phyloP scores from a whole-genome alignment of 2,113 vertebrate genomes.

The Pontoporia blainvillei region DNA sequence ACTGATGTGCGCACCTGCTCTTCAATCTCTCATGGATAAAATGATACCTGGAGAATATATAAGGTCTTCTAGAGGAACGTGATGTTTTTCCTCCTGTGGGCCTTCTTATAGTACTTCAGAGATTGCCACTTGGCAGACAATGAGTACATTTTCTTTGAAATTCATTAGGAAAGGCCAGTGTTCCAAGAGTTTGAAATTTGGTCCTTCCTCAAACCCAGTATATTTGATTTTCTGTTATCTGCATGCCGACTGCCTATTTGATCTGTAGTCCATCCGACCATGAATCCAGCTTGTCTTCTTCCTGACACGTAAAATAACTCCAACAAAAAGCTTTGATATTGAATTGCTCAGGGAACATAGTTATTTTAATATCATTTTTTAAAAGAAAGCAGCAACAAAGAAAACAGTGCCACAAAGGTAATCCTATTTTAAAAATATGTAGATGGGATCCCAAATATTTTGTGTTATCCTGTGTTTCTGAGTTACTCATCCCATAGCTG shows the following conservation, averaged over 20 bases:
- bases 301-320: background rate
- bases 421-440: slow-evolving; percentile 4
- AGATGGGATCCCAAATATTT: slow-evolving; percentile 8
- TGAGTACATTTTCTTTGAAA: slow-evolving; percentile 55
- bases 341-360: background rate
- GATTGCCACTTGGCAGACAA: slow-evolving; percentile 4
- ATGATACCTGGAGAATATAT: background rate
- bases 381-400: background rate
- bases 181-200: slow-evolving; percentile 36
- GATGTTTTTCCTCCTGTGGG: slow-evolving; percentile 7
- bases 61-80: background rate
- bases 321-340: background rate
- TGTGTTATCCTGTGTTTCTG: background rate
- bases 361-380: background rate
- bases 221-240: slow-evolving; percentile 29
- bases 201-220: slow-evolving; percentile 15
- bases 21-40: background rate
- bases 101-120: background rate
- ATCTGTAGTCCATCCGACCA: background rate
- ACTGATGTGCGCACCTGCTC: background rate
- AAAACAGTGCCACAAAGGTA: background rate
- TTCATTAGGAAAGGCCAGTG: slow-evolving; percentile 38
- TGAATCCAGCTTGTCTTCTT: background rate
- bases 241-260: background rate
- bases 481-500: background rate